phyloP scores from a whole-genome alignment of 1,140 invertebrate species.

The Zaprionus capensis region DNA sequence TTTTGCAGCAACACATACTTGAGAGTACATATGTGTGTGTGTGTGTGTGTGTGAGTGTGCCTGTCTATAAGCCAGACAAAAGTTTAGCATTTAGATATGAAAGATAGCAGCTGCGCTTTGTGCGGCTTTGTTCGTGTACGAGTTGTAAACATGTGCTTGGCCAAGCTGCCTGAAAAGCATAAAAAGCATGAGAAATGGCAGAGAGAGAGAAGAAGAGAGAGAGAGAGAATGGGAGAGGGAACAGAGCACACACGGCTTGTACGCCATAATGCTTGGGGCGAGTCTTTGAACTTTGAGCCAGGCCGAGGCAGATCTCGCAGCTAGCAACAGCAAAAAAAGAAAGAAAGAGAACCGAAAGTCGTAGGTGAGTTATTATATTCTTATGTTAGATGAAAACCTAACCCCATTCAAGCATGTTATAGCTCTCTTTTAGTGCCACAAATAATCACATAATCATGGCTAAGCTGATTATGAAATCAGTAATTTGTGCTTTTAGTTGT shows the following conservation, averaged over 20 bases:
- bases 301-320: neutral
- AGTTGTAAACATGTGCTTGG: conserved; percentile 57
- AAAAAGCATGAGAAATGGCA: conserved; percentile 6
- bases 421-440: too few relatives aligned
- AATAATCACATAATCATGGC: neutral
- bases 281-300: conserved; percentile 52
- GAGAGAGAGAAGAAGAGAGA: neutral
- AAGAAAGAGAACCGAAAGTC: neutral
- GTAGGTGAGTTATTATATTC: neutral
- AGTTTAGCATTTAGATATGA: conserved; percentile 77
- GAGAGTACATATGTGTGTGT: neutral
- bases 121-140: conserved; percentile 65
- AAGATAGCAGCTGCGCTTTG: conserved; percentile 68
- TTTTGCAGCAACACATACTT: conserved; percentile 39
- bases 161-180: conserved; percentile 23
- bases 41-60: conserved; percentile 39
- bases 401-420: neutral
- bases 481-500: neutral
- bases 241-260: neutral
- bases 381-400: neutral
- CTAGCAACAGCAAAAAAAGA: neutral
- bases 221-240: neutral
- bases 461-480: neutral
- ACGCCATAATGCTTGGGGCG: conserved; percentile 7
- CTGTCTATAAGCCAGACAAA: conserved; percentile 50